Base-by-base conservation (phyloP, 1,140 invertebrate species). In the Coenobita brevimanus region DNA sequence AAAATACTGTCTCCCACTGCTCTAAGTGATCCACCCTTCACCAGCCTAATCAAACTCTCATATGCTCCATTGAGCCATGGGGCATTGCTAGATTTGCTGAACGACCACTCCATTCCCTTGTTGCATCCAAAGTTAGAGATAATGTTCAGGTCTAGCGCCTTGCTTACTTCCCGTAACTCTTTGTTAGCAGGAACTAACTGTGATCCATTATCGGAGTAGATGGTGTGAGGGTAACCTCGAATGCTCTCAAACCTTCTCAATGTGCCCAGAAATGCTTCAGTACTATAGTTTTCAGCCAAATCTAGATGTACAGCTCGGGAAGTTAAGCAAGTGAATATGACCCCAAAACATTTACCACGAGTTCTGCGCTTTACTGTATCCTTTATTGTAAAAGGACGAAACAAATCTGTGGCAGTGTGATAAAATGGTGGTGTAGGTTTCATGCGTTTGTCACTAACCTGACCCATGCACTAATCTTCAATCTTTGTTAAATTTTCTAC, bases 321-420 rank as follows among this genome's bases (percentile, higher is more conserved):
- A 36, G 67, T 71, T 17, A 71, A 17, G 30, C 67, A 71, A 15
- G 4, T 71, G 33, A 71, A 71, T 4, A 24, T 71, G 33, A 71
- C 17, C 3, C 17, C 67, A 71, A 24, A 71, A 1, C 17, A 3
- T 8, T 71, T 71, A 10, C 54, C 54, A 57, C 54, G 54, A 10
- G 54, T 69, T 69, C 67, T 76, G 27, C 73, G 73, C 4, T 76
- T 76, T 4, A 76, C 73, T n/a, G 73, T 13, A 62, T 76, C 73
- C 36, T 13, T 76, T 2, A 76, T 76, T 4, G 36, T 13, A 62
- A 76, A 76, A n/a, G 73, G 73, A 76, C 73, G n/a, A 62, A 76
- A 76, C 13, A 76, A 33, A n/a, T 76, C 73, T 13, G 36, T 6
- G 2, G 73, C 73, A 62, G 73, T 76, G 13, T 76, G 73, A 76